phyloP scores from a whole-genome alignment of 2,888 invertebrate species.

The Glaucopsyche alexis region DNA sequence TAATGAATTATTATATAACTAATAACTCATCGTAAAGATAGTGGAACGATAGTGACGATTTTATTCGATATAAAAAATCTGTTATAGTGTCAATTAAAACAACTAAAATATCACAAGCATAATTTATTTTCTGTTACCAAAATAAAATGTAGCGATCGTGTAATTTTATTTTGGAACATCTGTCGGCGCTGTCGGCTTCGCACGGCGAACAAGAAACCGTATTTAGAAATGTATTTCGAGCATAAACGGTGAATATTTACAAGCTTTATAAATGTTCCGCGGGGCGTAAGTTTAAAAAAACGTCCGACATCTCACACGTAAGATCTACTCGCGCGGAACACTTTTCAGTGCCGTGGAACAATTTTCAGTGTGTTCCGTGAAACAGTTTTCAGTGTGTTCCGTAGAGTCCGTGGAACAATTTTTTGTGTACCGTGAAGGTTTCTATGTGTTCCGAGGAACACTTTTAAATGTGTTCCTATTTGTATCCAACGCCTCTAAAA shows the following conservation, averaged over 20 bases:
- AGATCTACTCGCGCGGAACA: slow-evolving; percentile 47
- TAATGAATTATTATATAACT: too few relatives aligned
- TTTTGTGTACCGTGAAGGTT: not conserved
- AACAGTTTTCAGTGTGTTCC: slow-evolving; percentile 51
- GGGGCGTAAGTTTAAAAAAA: slow-evolving; percentile 45
- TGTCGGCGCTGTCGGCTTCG: slow-evolving; percentile 27
- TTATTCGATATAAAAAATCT: not conserved
- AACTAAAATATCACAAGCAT: not conserved
- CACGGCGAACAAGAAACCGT: slow-evolving; percentile 30
- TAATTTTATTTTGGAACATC: slow-evolving; percentile 25
- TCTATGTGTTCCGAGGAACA: slow-evolving; percentile 46
- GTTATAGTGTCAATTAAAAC: not conserved
- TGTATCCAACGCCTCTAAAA: slow-evolving; percentile 46
- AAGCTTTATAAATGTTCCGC: slow-evolving; percentile 44
- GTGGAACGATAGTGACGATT: too few relatives aligned
- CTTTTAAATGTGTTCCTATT: slow-evolving; percentile 53
- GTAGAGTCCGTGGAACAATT: not conserved
- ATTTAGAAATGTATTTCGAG: slow-evolving; percentile 31
- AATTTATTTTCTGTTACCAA: not conserved
- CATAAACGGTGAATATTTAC: slow-evolving; percentile 31
- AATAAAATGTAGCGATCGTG: slow-evolving; percentile 22
- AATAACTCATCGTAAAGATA: too few relatives aligned
- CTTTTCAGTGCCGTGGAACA: slow-evolving; percentile 46
- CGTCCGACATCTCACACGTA: slow-evolving; percentile 43
- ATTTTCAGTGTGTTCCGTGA: slow-evolving; percentile 51